Evolutionary conservation across 2,888 invertebrate species (phyloP).

Genomic region (Chrysodeixis includens): DNA sequence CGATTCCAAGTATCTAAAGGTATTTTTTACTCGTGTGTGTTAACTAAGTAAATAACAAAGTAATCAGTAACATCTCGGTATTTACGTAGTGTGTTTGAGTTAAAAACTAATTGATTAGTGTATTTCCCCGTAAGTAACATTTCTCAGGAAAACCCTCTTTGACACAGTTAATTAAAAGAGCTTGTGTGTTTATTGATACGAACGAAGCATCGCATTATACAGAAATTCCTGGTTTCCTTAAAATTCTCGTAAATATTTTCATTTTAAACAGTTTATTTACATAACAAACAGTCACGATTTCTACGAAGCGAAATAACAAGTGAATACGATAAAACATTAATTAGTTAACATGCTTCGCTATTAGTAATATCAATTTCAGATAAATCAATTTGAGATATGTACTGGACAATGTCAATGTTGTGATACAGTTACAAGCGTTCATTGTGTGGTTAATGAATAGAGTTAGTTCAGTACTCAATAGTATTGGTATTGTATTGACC

Average conservation of each 20-base stretch:
- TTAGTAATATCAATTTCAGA: slow-evolving; percentile 18
- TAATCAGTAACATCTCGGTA: background rate
- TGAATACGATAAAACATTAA: slow-evolving; percentile 22
- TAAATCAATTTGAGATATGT: slow-evolving; percentile 30
- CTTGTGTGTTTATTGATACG: too few relatives aligned
- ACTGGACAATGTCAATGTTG: slow-evolving; percentile 32
- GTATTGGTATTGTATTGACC: slow-evolving; percentile 23
- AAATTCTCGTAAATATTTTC: too few relatives aligned
- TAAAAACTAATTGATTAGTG: background rate
- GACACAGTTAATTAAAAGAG: too few relatives aligned
- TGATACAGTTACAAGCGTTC: slow-evolving; percentile 23
- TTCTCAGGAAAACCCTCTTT: background rate
- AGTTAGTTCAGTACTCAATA: slow-evolving; percentile 22
- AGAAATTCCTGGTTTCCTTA: too few relatives aligned
- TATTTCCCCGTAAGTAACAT: background rate
- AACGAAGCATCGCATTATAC: too few relatives aligned
- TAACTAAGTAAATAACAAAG: background rate
- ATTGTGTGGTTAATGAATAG: slow-evolving; percentile 42
- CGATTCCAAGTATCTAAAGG: background rate
- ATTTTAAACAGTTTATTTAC: too few relatives aligned
- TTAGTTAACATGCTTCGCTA: slow-evolving; percentile 12
- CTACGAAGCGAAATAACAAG: background rate
- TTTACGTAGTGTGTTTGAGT: background rate
- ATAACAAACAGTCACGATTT: background rate
- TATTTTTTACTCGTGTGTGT: background rate